Evolutionary conservation across 2,113 vertebrate species (phyloP), one percentile per base, ranked within the genome.

Genomic region (Stegastes partitus): DNA sequence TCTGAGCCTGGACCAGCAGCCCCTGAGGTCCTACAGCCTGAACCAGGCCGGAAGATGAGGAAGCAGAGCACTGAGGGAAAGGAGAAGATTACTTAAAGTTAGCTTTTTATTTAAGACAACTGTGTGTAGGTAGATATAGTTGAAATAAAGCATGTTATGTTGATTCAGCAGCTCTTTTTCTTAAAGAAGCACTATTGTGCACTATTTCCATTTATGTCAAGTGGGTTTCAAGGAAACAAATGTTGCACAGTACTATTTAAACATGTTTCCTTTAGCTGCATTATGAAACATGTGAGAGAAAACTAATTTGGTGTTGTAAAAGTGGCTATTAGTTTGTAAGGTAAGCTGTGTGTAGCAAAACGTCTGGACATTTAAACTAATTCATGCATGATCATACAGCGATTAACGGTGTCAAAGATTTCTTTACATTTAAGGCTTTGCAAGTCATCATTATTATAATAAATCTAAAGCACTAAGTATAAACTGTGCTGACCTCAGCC

Each of bases 401-500:
- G 10, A 34, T 31, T 31, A 31, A 31, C 4, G 5, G 28, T 31
- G 31, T 34, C 1, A 34, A 34, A 34, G 8, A 34, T 34, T 34
- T 10, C 8, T 45, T 18, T 45, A 45, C 15, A 45, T 45, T 45
- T 5, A 44, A 45, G 47, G 26, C 4, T 75, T 26, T 6, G 15
- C 12, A 15, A 21, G 21, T 44, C 11, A 28, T 44, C 11, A 28
- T 34, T 3, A 10, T 14, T 15, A 47, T 61, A 14, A 55, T 34
- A 28, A 50, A 7, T 9, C 31, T 49, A 23, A 74, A 62, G 62
- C 4, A 22, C 19, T 12, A 3, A 0, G 16, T 42, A 18, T 23
- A 7, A 61, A 58, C 51, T 66, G 53, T 39, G 10, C 86, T 78
- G 55, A 92, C 87, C 84, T 91, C 79, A 50, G 47, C 53, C 11